phyloP scores from a whole-genome alignment of 2,888 invertebrate species.

The Scaptomyza reducta region DNA sequence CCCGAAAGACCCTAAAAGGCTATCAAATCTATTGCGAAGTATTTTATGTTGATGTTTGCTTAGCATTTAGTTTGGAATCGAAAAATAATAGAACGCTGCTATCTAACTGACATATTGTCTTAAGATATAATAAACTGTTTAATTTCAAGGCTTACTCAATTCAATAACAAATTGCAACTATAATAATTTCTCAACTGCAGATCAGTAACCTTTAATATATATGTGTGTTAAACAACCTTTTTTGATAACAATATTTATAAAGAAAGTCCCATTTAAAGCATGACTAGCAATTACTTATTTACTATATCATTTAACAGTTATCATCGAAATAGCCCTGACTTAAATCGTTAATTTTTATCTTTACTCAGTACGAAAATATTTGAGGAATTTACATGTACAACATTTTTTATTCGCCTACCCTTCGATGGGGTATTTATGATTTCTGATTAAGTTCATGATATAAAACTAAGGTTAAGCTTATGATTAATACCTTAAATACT shows the following conservation, averaged over 20 bases:
- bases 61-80: conserved; percentile 20
- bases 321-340: conserved; percentile 41
- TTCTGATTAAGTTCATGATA: neutral
- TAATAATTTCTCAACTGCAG: conserved; percentile 3
- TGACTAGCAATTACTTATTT: conserved; percentile 44
- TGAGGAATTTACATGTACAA: conserved; percentile 40
- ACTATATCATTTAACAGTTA: conserved; percentile 39
- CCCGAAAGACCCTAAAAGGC: conserved; percentile 25
- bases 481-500: neutral
- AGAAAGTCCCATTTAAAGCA: conserved; percentile 33
- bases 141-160: conserved; percentile 11
- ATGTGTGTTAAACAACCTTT: conserved; percentile 13
- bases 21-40: conserved; percentile 46
- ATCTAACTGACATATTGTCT: conserved; percentile 13
- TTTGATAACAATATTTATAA: conserved; percentile 30
- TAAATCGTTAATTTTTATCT: conserved; percentile 25
- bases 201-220: conserved; percentile 34
- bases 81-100: conserved; percentile 17
- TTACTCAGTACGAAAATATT: conserved; percentile 43
- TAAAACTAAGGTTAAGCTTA: neutral
- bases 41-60: conserved; percentile 17
- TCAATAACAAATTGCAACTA: neutral
- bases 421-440: neutral
- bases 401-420: neutral
- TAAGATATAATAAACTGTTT: conserved; percentile 12